Evolutionary conservation across 2,888 invertebrate species (phyloP).

Genomic region (Minunthozetes semirufus): DNA sequence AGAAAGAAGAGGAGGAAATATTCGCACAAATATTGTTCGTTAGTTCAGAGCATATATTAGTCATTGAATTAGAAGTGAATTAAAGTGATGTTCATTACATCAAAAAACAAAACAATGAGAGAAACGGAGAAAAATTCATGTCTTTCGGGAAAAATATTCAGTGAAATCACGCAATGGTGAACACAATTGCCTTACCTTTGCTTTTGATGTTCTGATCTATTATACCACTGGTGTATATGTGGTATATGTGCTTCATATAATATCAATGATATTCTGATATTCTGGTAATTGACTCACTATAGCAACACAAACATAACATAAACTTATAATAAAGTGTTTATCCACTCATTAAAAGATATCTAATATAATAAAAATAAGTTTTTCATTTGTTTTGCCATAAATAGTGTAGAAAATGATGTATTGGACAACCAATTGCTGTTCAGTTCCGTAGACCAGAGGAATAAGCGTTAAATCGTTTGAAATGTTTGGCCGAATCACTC

Average conservation of each 20-base stretch:
- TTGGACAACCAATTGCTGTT: neutral
- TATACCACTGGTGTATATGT: no score
- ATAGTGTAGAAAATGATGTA: neutral
- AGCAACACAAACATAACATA: slow-evolving; percentile 31
- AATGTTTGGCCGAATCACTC: neutral
- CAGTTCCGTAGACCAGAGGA: neutral
- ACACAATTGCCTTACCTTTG: slow-evolving; percentile 21
- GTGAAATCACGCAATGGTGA: slow-evolving; percentile 27
- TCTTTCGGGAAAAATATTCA: slow-evolving; percentile 14
- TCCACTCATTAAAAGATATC: slow-evolving; percentile 24
- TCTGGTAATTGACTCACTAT: slow-evolving; percentile 9
- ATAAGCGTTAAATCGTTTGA: neutral
- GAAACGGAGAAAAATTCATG: neutral
- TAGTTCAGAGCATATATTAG: neutral
- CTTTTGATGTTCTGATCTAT: slow-evolving; percentile 5
- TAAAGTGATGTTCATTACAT: slow-evolving; percentile 8
- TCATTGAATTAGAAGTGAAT: neutral
- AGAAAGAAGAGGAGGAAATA: neutral
- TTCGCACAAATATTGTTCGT: slow-evolving; percentile 6
- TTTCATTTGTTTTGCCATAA: neutral
- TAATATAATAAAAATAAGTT: neutral
- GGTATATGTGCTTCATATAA: no score
- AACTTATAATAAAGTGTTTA: slow-evolving; percentile 23
- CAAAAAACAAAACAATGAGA: slow-evolving; percentile 25
- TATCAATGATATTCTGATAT: neutral